Percentiles rank a stretch among this genome's conserved stretches.
phyloP scores from a whole-genome alignment of 2,888 invertebrate genomes.

The Leptinotarsa juncta region DNA sequence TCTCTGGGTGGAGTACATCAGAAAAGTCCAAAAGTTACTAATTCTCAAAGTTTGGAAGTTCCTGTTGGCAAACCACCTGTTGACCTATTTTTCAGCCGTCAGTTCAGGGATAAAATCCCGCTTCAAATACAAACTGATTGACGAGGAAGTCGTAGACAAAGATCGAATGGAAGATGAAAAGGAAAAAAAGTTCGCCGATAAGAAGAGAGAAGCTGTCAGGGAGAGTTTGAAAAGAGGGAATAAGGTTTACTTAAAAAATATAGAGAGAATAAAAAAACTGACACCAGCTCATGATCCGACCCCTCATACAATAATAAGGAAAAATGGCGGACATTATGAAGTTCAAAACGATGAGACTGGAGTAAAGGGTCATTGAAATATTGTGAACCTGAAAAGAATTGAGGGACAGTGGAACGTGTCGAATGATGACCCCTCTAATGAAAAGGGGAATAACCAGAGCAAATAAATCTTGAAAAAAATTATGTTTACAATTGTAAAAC shows the following conservation, averaged over 20 bases:
- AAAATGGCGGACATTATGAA: slow-evolving; percentile 15
- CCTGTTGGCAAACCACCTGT: slow-evolving; percentile 29
- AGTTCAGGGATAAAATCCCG: slow-evolving; percentile 39
- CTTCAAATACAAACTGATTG: background rate
- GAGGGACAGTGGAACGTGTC: background rate
- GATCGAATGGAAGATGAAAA: slow-evolving; percentile 33
- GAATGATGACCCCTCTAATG: background rate
- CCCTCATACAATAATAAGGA: slow-evolving; percentile 28
- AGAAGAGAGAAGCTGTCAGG: slow-evolving; percentile 32
- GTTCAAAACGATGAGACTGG: background rate
- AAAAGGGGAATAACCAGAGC: background rate
- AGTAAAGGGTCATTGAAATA: background rate
- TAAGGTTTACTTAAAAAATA: slow-evolving; percentile 38
- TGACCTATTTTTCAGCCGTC: slow-evolving; percentile 35
- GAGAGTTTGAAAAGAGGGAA: slow-evolving; percentile 29
- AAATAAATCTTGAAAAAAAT: background rate
- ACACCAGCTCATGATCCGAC: slow-evolving; percentile 24
- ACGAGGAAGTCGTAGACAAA: slow-evolving; percentile 30
- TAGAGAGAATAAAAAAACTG: slow-evolving; percentile 33
- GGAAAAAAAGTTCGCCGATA: slow-evolving; percentile 37
- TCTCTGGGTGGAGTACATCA: no score
- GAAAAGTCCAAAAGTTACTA: no score
- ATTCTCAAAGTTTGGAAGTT: no score
- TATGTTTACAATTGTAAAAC: no score
- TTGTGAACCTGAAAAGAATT: no score